Evolutionary conservation across 2,888 invertebrate species (phyloP), one percentile per base, ranked within the genome.

Genomic region (Caenorhabditis japonica): DNA sequence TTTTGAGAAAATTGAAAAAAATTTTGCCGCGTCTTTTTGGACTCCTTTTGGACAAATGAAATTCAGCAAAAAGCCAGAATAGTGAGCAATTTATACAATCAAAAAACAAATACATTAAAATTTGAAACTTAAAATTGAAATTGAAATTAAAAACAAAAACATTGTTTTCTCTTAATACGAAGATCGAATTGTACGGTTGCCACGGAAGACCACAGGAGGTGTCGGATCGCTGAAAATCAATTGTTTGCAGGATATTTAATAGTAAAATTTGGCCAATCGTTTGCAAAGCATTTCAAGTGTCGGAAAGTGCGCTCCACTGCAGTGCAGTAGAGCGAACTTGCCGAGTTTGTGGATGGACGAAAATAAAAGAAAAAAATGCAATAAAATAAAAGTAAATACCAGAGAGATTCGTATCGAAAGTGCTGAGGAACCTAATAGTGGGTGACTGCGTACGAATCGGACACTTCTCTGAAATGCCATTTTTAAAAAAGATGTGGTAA

Each of bases 401-500:
- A 38, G 25, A 25, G 10, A 21, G 38, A 44, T 15, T 27, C 27
- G 19, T 52, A 19, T 46, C 30, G 47, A n/a, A 56, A 46, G 64
- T 30, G 36, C 27, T 46, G 44, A 52, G 46, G 30, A 49, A 51
- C 52, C 75, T 75, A 77, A 70, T 77, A 77, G 62, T 68, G 79
- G 59, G 77, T 46, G 66, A 80, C 80, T 23, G 75, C 71, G 69
- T 78, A 78, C 39, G 75, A 70, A 39, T 80, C 77, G 34, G 76
- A 61, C 41, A 69, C 72, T 56, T 70, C 72, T 76, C 80, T 80
- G 77, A 60, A 60, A 73, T 61, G 46, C 15, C 39, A 30, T 34
- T 23, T 19, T 47, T 52, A 19, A 17, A 27, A 13, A 21, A 30
- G 38, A 46, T 30, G n/a, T 43, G 23, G 38, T 17, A 46, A 27